A percentile compares a stretch with the other conserved stretches of the same genome.
Evolutionary conservation across 2,888 invertebrate species (phyloP).

Genomic region (Lagria hirta): DNA sequence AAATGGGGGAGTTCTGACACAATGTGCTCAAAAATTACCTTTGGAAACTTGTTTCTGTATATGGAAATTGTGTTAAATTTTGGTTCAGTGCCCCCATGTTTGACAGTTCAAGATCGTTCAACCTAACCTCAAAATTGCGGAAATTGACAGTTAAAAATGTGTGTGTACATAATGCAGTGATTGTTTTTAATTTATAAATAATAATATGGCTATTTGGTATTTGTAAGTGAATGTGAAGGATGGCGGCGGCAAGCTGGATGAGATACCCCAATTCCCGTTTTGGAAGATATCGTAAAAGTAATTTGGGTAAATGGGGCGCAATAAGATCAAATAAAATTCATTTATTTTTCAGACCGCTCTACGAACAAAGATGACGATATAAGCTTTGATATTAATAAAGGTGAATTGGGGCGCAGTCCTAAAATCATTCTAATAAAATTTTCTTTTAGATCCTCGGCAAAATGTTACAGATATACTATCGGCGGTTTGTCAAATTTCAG

Average conservation of each 20-base stretch:
- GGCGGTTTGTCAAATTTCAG: slow-evolving; percentile 61
- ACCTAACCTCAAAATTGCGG: slow-evolving; percentile 1
- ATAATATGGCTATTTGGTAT: slow-evolving; percentile 3
- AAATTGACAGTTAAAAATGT: slow-evolving; percentile 13
- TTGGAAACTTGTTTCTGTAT: too few species aligned
- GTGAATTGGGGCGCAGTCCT: slow-evolving; percentile 42
- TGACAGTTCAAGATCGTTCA: slow-evolving; percentile 6
- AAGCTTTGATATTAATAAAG: slow-evolving; percentile 58
- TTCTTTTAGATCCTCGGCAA: slow-evolving; percentile 57
- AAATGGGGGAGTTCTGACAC: too few species aligned
- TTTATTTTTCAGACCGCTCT: slow-evolving; percentile 15
- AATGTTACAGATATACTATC: slow-evolving; percentile 66
- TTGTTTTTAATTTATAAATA: slow-evolving; percentile 16
- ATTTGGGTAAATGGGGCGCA: slow-evolving; percentile 27
- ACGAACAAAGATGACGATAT: slow-evolving; percentile 45
- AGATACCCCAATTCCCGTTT: slow-evolving; percentile 54
- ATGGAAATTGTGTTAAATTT: too few species aligned
- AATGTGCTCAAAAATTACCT: too few species aligned
- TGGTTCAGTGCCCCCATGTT: neutral
- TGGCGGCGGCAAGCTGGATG: slow-evolving; percentile 61
- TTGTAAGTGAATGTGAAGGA: slow-evolving; percentile 28
- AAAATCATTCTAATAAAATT: slow-evolving; percentile 7
- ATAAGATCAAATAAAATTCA: neutral
- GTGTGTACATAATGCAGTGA: slow-evolving; percentile 16
- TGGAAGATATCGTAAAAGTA: slow-evolving; percentile 55